Conservation (phyloP, 1,140 invertebrate species). For the Oreohelix idahoensis region DNA sequence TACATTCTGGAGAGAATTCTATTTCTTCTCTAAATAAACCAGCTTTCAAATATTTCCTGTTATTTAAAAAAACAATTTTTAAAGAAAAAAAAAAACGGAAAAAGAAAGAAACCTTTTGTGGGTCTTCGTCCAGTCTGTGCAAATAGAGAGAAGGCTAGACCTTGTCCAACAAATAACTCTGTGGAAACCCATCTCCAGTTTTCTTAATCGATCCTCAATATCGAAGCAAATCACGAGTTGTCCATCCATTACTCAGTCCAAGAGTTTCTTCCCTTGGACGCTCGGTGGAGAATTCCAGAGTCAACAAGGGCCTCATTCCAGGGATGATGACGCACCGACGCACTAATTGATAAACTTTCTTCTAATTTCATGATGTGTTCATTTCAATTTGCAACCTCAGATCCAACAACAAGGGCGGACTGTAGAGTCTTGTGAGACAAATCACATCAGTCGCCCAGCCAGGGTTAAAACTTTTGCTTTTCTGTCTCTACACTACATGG, state of each 20-base stretch:
- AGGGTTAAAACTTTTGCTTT: not conserved
- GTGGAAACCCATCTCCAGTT: constrained; percentile 25
- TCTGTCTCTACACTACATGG: not conserved
- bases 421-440: not conserved
- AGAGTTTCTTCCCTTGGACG: not conserved
- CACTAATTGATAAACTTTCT: constrained; percentile 31
- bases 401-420: not conserved
- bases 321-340: not conserved
- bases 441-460: not conserved
- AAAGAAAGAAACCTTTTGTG: too few species aligned
- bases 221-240: constrained; percentile 12
- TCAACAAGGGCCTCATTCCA: not conserved
- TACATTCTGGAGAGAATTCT: too few species aligned
- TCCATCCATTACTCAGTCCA: not conserved
- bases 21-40: too few species aligned
- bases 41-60: too few species aligned
- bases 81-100: too few species aligned
- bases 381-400: not conserved
- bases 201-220: constrained; percentile 30
- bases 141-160: not conserved
- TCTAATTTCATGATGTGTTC: constrained; percentile 26
- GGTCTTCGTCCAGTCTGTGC: not conserved
- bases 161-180: constrained; percentile 11
- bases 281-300: not conserved
- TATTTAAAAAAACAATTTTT: too few species aligned